Evolutionary conservation across 1,140 invertebrate genomes (phyloP).

Genomic region (Idris sp.): DNA sequence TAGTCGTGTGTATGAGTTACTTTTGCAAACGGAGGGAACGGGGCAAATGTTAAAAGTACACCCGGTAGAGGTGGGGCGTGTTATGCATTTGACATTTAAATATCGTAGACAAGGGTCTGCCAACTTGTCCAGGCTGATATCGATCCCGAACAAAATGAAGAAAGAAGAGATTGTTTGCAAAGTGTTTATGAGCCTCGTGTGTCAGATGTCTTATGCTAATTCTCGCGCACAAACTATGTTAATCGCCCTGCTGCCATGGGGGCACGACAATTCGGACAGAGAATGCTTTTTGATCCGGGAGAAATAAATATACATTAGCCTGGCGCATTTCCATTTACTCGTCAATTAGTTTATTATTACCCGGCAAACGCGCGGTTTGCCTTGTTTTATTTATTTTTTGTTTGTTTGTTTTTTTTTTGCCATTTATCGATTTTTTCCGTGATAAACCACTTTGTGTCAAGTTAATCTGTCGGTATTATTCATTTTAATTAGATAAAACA

Average conservation of each 20-base stretch:
- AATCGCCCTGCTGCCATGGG: slow-evolving; percentile 21
- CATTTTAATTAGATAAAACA: too few relatives aligned
- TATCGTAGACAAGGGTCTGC: slow-evolving; percentile 69
- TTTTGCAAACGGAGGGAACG: slow-evolving; percentile 45
- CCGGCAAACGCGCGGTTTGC: neutral
- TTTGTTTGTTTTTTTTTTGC: slow-evolving; percentile 25
- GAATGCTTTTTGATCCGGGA: slow-evolving; percentile 27
- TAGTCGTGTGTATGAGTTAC: slow-evolving; percentile 10
- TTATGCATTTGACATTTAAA: slow-evolving; percentile 77
- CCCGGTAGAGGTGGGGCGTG: slow-evolving; percentile 66
- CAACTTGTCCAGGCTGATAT: slow-evolving; percentile 49
- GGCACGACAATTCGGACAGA: slow-evolving; percentile 21
- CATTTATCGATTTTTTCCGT: too few relatives aligned
- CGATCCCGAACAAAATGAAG: slow-evolving; percentile 54
- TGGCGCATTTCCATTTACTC: slow-evolving; percentile 32
- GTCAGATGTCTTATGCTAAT: slow-evolving; percentile 55
- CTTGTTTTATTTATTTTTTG: slow-evolving; percentile 27
- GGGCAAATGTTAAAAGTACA: slow-evolving; percentile 69
- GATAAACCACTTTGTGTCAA: too few relatives aligned
- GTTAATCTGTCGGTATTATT: too few relatives aligned
- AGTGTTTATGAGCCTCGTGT: slow-evolving; percentile 58
- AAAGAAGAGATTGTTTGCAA: slow-evolving; percentile 54
- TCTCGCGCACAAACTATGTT: slow-evolving; percentile 43
- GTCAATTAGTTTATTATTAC: slow-evolving; percentile 52
- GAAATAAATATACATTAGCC: slow-evolving; percentile 56